A percentile compares a stretch with the other conserved stretches of the same genome.
Conservation (phyloP, 23 tunicate genomes). For the Phallusia fumigata region DNA sequence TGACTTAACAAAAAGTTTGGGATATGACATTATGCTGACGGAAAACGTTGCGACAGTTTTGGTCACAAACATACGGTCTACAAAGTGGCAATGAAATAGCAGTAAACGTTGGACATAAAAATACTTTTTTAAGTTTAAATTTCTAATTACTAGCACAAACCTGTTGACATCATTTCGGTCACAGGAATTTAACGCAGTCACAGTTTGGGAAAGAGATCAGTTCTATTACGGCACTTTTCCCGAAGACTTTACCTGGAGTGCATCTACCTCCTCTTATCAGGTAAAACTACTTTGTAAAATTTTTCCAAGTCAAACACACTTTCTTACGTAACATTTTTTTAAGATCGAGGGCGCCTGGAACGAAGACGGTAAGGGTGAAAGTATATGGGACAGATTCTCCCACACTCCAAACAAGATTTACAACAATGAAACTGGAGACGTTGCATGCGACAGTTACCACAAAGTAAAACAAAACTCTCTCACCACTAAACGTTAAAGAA, state of each 20-base stretch:
- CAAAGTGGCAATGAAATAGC: too few relatives aligned
- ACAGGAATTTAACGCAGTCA: slow-evolving; percentile 66
- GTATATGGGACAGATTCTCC: too few relatives aligned
- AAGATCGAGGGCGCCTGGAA: slow-evolving; percentile 99
- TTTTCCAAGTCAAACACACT: neutral
- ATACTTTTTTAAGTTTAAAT: too few relatives aligned
- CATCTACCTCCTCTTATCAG: slow-evolving; percentile 95
- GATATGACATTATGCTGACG: too few relatives aligned
- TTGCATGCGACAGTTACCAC: slow-evolving; percentile 97
- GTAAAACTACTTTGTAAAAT: slow-evolving; percentile 10
- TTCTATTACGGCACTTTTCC: slow-evolving; percentile 80
- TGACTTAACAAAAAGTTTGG: neutral
- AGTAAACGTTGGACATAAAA: too few relatives aligned
- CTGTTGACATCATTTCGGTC: neutral
- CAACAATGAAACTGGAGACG: slow-evolving; percentile 87
- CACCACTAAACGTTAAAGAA: too few relatives aligned
- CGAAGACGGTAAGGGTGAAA: slow-evolving; percentile 90
- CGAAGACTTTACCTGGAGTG: slow-evolving; percentile 71
- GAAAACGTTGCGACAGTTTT: too few relatives aligned
- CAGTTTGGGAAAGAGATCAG: slow-evolving; percentile 53
- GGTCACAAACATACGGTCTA: too few relatives aligned
- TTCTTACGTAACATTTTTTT: neutral
- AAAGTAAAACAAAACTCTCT: slow-evolving; percentile 52
- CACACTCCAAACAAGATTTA: slow-evolving; percentile 59
- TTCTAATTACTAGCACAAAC: neutral